These are phyloP conservation scores for Passer montanus DNA, from an alignment of 2,113 vertebrate genomes.

Conservation along the genomic window DNA sequence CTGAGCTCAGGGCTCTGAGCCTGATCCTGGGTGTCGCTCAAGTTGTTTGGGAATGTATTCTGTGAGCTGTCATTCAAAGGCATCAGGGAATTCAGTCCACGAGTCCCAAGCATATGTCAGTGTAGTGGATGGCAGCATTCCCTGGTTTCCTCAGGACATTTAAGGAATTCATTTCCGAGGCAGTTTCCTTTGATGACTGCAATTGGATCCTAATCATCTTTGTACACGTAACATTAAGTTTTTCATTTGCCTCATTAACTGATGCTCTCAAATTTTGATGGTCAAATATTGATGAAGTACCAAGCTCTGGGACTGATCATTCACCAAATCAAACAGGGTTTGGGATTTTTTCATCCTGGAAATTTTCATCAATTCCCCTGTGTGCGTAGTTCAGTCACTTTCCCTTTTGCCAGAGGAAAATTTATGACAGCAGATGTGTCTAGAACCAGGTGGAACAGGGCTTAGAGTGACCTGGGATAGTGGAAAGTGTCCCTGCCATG, in stretches of 20 bases:
- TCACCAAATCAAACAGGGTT: background rate
- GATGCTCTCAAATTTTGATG: background rate
- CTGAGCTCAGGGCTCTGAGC: background rate
- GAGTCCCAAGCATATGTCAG: background rate
- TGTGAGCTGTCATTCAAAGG: background rate
- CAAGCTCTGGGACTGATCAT: background rate
- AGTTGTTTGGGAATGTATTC: background rate
- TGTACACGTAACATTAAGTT: constrained; percentile 34
- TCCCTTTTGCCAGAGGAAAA: background rate
- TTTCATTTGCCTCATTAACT: constrained; percentile 45
- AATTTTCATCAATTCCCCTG: background rate
- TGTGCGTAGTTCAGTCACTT: background rate
- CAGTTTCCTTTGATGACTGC: background rate
- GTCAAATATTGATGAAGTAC: background rate
- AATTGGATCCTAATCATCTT: constrained; percentile 21
- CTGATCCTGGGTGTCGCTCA: background rate
- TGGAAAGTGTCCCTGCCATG: background rate
- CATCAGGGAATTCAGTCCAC: background rate
- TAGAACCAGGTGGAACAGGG: background rate
- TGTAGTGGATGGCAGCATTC: background rate
- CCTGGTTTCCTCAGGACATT: background rate
- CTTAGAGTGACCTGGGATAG: background rate
- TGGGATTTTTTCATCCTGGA: background rate
- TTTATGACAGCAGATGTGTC: background rate
- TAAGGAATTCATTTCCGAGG: background rate